Conservation (phyloP, 2,888 invertebrate species). For the Sesamia inferens region DNA sequence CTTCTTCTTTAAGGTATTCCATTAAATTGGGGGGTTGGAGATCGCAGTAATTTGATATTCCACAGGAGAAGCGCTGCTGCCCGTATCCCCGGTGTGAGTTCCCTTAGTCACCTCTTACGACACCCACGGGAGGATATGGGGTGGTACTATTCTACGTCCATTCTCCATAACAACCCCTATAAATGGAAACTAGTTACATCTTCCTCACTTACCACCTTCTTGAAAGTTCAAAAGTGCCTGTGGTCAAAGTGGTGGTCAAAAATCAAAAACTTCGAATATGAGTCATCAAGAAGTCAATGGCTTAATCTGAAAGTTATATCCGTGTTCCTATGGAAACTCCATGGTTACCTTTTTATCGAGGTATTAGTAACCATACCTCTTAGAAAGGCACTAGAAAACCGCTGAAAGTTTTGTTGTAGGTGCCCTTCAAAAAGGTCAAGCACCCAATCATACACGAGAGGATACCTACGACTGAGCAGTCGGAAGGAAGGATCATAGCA, state of each 20-base stretch:
- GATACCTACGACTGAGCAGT: not conserved
- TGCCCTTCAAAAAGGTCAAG: conserved; percentile 6
- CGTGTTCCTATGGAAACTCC: not conserved
- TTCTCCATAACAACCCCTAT: not conserved
- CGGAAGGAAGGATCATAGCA: too few species aligned
- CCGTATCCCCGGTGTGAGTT: too few species aligned
- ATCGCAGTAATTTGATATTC: too few species aligned
- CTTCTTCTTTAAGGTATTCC: too few species aligned
- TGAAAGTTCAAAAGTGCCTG: too few species aligned
- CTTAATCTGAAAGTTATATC: not conserved
- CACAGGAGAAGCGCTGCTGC: too few species aligned
- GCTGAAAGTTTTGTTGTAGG: not conserved
- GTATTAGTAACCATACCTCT: not conserved
- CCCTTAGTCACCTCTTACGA: too few species aligned
- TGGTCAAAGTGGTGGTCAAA: too few species aligned
- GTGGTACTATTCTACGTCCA: too few species aligned
- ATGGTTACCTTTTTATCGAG: conserved; percentile 10
- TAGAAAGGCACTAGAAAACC: conserved; percentile 1
- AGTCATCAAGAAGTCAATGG: not conserved
- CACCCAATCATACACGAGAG: not conserved
- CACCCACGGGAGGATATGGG: too few species aligned
- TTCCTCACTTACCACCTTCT: too few species aligned
- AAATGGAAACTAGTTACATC: not conserved
- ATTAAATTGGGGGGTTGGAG: too few species aligned
- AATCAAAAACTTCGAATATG: not conserved